These are phyloP conservation scores for Drosophila paramelanica DNA, from an alignment of 2,888 invertebrate species.

Conservation along the genomic window DNA sequence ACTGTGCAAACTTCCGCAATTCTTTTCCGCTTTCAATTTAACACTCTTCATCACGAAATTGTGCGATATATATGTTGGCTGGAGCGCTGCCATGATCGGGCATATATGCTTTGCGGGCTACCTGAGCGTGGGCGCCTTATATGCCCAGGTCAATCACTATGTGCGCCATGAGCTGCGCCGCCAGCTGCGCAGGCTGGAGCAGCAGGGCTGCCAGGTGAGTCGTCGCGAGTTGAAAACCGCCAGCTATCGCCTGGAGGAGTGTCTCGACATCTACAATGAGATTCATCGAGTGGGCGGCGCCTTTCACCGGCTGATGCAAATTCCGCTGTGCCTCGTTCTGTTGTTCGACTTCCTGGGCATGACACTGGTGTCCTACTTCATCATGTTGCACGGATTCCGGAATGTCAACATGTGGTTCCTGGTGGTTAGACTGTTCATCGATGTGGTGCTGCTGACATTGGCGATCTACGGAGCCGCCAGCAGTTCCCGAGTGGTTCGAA, in stretches of 20 bases:
- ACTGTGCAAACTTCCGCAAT: not conserved
- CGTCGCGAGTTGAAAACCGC: slow-evolving; percentile 28
- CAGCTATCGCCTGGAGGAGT: slow-evolving; percentile 43
- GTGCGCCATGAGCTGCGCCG: slow-evolving; percentile 44
- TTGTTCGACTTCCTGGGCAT: slow-evolving; percentile 38
- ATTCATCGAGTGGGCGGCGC: slow-evolving; percentile 38
- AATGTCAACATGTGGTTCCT: slow-evolving; percentile 20
- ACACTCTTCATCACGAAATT: not conserved
- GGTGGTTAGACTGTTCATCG: slow-evolving; percentile 37
- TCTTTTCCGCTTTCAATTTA: not conserved
- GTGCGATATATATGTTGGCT: slow-evolving; percentile 20
- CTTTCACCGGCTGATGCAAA: slow-evolving; percentile 49
- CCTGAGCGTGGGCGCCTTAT: slow-evolving; percentile 55
- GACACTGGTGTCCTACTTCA: slow-evolving; percentile 36
- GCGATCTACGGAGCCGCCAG: slow-evolving; percentile 53
- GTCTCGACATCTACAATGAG: slow-evolving; percentile 52
- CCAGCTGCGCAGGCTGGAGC: slow-evolving; percentile 42
- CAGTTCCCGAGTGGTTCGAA: slow-evolving; percentile 38
- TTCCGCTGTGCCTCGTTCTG: slow-evolving; percentile 44
- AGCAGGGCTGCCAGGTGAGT: not conserved
- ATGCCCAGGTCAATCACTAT: slow-evolving; percentile 49
- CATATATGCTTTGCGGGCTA: slow-evolving; percentile 57
- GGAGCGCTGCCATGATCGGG: slow-evolving; percentile 30
- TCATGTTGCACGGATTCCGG: slow-evolving; percentile 23
- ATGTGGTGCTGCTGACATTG: slow-evolving; percentile 54